Evolutionary conservation across 2,797 vertebrate species (phyloP), one percentile per base, ranked within the genome.

Genomic region (Neosilurus mollespiculum): DNA sequence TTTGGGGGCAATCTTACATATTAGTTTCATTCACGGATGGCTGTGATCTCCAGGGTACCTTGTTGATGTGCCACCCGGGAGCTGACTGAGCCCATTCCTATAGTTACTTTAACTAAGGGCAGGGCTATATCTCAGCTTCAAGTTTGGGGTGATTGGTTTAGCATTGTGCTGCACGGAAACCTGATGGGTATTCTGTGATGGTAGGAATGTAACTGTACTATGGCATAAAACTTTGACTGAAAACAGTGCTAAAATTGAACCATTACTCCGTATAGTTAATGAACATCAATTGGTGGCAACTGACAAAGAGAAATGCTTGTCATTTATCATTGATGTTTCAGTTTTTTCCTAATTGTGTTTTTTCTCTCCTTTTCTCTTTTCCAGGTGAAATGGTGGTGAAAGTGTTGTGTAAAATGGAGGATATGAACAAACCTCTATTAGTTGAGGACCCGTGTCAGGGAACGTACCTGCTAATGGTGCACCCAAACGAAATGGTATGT

Each of bases 381-480:
- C 78, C 79, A 97, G 96, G 93, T 88, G 92, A 95, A 9, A 83
- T 95, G 34, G 95, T 92, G 83, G 92, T 96, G 7, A 94, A 94
- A 70, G 95, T 92, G 2, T 92, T 97, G 71, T 94, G 92, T 75
- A 94, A 89, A 83, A 94, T 96, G 94, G 95, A 96, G 82, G 89
- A 91, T 7, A 76, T 84, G 81, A 88, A 88, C 18, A 94, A 93
- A 3, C 92, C 95, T 76, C 94, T 95, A 86, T 92, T 93, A 78
- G 92, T 96, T 62, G 93, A 91, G 88, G 95, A 95, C 49, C 96
- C 96, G 83, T 93, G 94, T 83, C 93, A 95, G 9, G 96, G 96
- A 22, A 95, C 95, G 83, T 97, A 96, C 84, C 87, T 96, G 56
- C 93, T 96, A 65, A 88, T 97, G 84, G 95, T 96, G 0, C 95